These are phyloP conservation scores for Tautogolabrus adspersus DNA, from an alignment of 2,113 vertebrate genomes.

Conservation along the genomic window DNA sequence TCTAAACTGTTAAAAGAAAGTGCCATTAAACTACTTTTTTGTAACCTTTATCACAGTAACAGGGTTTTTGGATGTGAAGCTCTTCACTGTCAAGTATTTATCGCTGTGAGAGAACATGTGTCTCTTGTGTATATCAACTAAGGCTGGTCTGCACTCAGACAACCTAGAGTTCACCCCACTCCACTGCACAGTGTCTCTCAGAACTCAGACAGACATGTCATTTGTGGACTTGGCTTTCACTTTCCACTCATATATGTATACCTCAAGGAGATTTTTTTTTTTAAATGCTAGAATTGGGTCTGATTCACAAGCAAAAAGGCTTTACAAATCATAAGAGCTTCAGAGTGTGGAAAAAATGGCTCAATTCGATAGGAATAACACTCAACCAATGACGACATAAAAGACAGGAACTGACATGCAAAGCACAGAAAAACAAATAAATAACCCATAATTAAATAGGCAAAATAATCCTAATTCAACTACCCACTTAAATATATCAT, in stretches of 20 bases:
- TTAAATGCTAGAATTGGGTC: neutral
- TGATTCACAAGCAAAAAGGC: neutral
- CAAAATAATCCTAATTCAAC: neutral
- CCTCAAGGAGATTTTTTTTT: neutral
- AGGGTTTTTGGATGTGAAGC: neutral
- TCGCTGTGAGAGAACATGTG: conserved; percentile 17
- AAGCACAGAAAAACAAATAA: neutral
- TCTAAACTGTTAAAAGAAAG: neutral
- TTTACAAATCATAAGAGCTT: neutral
- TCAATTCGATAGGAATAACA: neutral
- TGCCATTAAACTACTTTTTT: conserved; percentile 12
- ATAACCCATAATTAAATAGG: neutral
- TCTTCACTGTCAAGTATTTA: conserved; percentile 24
- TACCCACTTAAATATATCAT: neutral
- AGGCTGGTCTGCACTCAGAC: conserved; percentile 48
- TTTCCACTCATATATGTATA: conserved; percentile 39
- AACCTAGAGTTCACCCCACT: conserved; percentile 62
- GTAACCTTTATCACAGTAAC: conserved; percentile 14
- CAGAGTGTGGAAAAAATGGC: neutral
- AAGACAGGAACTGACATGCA: neutral
- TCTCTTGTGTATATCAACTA: conserved; percentile 57
- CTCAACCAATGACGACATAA: neutral
- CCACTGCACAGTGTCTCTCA: conserved; percentile 57
- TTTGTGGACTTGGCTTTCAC: conserved; percentile 48
- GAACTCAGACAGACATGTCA: conserved; percentile 54